phyloP scores from a whole-genome alignment of 2,888 invertebrate genomes.

The Auanema freiburgensis region DNA sequence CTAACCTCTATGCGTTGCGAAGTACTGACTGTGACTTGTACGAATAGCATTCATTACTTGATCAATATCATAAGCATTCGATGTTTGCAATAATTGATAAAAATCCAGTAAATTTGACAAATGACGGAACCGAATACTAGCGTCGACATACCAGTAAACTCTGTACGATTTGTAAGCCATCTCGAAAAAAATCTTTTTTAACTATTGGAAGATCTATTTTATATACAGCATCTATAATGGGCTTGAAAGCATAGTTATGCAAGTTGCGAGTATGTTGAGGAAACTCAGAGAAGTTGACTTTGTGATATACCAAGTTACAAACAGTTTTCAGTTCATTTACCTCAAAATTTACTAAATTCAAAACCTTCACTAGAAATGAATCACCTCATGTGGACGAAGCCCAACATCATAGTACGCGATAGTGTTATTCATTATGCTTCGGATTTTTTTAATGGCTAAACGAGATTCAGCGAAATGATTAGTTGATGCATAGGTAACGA shows the following conservation, averaged over 20 bases:
- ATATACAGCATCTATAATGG: constrained; percentile 12
- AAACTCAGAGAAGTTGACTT: constrained; percentile 11
- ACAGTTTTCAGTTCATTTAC: constrained; percentile 9
- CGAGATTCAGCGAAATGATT: constrained; percentile 16
- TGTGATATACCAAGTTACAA: constrained; percentile 9
- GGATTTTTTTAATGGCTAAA: constrained; percentile 2
- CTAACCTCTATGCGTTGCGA: no score
- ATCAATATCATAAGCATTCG: no score
- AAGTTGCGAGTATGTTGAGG: constrained; percentile 2
- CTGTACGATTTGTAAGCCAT: no score
- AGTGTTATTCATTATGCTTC: constrained; percentile 13
- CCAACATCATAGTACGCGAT: constrained; percentile 18
- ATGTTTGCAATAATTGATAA: no score
- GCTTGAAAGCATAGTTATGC: constrained; percentile 16
- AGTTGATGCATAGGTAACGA: constrained; percentile 19
- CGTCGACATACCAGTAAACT: no score
- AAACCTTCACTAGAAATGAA: background rate
- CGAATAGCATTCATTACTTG: no score
- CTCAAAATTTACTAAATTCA: constrained; percentile 3
- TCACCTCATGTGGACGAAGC: constrained; percentile 4
- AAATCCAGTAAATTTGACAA: no score
- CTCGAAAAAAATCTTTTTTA: no score
- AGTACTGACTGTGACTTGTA: no score
- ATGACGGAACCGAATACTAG: no score
- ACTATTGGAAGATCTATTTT: no score